Conservation (phyloP, 2,113 vertebrate genomes). For the Corvus hawaiiensis region DNA sequence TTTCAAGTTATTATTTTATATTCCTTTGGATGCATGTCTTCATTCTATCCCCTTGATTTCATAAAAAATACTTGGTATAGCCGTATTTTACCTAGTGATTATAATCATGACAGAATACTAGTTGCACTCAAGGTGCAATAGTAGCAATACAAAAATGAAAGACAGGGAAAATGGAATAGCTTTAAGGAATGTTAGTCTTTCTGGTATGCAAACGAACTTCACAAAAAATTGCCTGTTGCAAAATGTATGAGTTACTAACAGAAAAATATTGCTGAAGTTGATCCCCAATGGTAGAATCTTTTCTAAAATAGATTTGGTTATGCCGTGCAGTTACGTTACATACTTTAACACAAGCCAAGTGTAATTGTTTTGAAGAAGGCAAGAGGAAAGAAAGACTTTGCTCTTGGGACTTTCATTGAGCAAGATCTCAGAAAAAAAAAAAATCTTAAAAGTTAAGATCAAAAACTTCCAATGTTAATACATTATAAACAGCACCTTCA, state of each 20-base stretch:
- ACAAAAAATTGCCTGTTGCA: neutral
- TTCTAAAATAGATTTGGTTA: neutral
- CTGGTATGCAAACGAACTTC: neutral
- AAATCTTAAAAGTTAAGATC: neutral
- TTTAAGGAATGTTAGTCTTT: neutral
- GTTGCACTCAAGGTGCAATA: neutral
- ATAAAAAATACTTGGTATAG: neutral
- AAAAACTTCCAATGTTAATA: neutral
- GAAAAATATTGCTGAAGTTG: neutral
- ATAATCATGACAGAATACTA: neutral
- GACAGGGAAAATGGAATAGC: neutral
- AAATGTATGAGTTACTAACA: conserved; percentile 10
- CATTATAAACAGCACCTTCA: neutral
- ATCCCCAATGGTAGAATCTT: neutral
- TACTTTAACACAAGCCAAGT: neutral
- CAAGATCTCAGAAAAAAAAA: neutral
- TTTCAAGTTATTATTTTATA: neutral
- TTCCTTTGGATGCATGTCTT: neutral
- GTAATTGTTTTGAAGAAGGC: neutral
- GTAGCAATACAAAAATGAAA: neutral
- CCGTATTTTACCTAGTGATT: neutral
- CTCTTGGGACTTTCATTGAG: neutral
- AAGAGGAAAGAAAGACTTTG: neutral
- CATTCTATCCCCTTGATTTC: neutral
- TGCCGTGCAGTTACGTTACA: neutral